A percentile compares a stretch with the other conserved stretches of the same genome.
Conservation (phyloP, 2,888 invertebrate genomes). For the Caenorhabditis virilis region DNA sequence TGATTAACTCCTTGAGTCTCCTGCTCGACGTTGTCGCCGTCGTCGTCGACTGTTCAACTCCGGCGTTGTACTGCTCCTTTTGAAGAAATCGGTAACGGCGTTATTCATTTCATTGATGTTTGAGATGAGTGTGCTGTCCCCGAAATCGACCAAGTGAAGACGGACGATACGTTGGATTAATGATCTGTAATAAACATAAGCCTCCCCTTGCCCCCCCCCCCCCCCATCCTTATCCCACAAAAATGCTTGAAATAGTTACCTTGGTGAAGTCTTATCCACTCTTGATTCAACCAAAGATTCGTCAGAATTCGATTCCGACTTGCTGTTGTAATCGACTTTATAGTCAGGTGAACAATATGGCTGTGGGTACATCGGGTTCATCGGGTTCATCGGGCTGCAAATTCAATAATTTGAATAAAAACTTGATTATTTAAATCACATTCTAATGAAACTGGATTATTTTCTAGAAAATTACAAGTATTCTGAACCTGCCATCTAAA, state of each 20-base stretch:
- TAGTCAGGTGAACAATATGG: not conserved
- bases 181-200: not conserved
- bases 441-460: not conserved
- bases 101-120: not conserved
- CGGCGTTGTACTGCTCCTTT: too few relatives aligned
- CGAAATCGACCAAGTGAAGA: too few relatives aligned
- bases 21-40: not conserved
- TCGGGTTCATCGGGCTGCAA: constrained; percentile 2
- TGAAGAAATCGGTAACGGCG: not conserved
- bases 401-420: not conserved
- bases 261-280: constrained; percentile 19
- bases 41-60: not conserved
- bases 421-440: not conserved
- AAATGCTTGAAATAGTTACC: constrained; percentile 15
- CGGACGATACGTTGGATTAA: not conserved
- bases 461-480: not conserved
- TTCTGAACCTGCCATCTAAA: not conserved
- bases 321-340: not conserved
- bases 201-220: constrained; percentile 1
- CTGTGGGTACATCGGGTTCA: constrained; percentile 4
- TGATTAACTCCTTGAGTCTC: constrained; percentile 1
- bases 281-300: constrained; percentile 13
- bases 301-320: constrained; percentile 14
- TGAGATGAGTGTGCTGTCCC: too few relatives aligned
- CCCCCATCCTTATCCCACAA: not conserved